Base-by-base conservation (phyloP, 2,797 vertebrate genomes). In the Phalloptychus januarius region DNA sequence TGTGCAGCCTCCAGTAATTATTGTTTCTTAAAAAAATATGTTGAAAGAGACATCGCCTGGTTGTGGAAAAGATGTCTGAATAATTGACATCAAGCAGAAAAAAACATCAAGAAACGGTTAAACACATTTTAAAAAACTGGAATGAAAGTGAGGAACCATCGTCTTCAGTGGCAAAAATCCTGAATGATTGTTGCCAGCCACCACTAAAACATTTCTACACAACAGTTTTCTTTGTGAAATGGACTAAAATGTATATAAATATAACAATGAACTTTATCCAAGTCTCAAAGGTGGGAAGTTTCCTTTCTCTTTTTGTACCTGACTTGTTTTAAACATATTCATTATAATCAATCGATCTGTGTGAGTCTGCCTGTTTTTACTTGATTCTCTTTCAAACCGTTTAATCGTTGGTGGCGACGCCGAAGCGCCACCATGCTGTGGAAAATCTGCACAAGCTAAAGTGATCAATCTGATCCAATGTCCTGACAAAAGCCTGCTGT, bases 401-500 rank as follows among this genome's bases (percentile, higher is more conserved):
- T 80, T 63, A 13, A 71, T 81, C 83, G 77, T 79, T 81, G 82
- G 73, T 25, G 15, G 76, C n/a, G 79, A 48, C 80, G 79, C 73
- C 1, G 54, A 38, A 83, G 88, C 78, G 90, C 88, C 94, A 92
- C 91, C 80, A 79, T 85, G 87, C 86, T 74, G 79, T 40, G 85
- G 87, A 79, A 88, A 83, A 87, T 92, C 92, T 79, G 86, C 86
- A 88, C 88, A 89, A 87, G 91, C 92, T 94, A 91, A 93, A 91
- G 90, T 87, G 86, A 94, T 95, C 92, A 92, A 92, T 95, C 91
- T 82, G 91, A 91, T 92, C 91, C 87, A 85, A 86, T 85, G 84
- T 91, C 87, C 91, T 94, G 94, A 94, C 94, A 95, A 87, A 90
- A 82, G 89, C 93, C 94, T 90, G 93, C 94, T 94, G 94, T 93